These are phyloP conservation scores for Heliconius sara DNA, from an alignment of 2,888 invertebrate genomes.

Conservation along the genomic window DNA sequence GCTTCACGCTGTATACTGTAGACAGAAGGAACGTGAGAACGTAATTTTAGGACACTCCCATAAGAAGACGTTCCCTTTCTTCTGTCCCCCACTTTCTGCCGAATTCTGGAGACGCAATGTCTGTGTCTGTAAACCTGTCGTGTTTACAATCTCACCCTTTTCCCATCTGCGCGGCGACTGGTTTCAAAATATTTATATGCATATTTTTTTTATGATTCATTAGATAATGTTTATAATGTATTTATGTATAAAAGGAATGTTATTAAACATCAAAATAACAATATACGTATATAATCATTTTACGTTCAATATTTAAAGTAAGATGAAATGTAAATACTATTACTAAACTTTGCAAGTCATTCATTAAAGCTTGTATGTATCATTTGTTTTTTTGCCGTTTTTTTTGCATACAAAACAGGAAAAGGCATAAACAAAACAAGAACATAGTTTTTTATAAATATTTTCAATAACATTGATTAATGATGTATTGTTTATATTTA, in stretches of 20 bases:
- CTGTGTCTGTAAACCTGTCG: too few species aligned
- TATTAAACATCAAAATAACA: not conserved
- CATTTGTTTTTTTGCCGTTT: slow-evolving; percentile 3
- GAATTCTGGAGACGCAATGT: not conserved
- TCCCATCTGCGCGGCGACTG: too few species aligned
- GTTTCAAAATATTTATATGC: not conserved
- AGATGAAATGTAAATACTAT: slow-evolving; percentile 1
- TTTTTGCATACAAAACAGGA: slow-evolving; percentile 1
- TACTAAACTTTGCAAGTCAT: slow-evolving; percentile 12
- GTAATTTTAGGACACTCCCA: too few species aligned
- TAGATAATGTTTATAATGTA: too few species aligned
- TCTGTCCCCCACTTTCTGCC: not conserved
- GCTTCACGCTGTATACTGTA: not conserved
- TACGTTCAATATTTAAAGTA: slow-evolving; percentile 11
- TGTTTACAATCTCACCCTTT: not conserved
- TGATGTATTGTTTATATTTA: slow-evolving; percentile 12
- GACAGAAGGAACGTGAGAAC: too few species aligned
- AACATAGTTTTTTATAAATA: not conserved
- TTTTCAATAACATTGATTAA: slow-evolving; percentile 12
- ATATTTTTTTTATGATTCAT: not conserved
- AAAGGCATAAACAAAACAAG: slow-evolving; percentile 12
- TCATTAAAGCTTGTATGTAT: slow-evolving; percentile 11
- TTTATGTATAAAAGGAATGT: not conserved
- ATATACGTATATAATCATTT: not conserved
- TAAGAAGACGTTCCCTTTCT: not conserved